These are phyloP conservation scores for Limnephilus auricula DNA, from an alignment of 2,888 invertebrate species.

Conservation along the genomic window DNA sequence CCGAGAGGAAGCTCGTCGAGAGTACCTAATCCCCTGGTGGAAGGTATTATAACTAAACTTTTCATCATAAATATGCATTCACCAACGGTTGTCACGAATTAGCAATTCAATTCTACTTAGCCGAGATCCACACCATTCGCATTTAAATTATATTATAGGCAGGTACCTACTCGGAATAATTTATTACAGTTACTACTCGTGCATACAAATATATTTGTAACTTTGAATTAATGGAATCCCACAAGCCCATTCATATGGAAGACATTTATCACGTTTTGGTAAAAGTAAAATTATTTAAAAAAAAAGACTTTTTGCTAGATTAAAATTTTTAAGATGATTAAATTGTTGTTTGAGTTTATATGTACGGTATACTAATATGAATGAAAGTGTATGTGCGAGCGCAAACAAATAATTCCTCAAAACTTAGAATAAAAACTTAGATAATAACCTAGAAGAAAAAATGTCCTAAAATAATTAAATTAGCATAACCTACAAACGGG, in stretches of 20 bases:
- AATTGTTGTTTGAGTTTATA: no score
- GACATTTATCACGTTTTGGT: neutral
- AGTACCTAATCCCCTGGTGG: neutral
- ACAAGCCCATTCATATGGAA: neutral
- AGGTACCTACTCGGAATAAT: neutral
- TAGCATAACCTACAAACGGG: no score
- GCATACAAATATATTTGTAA: neutral
- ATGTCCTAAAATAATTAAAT: no score
- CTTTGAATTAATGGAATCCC: neutral
- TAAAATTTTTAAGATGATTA: no score
- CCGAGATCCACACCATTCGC: neutral
- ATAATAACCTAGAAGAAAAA: no score
- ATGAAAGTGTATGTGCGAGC: no score
- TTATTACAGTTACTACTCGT: neutral
- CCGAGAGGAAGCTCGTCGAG: neutral
- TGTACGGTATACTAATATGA: no score
- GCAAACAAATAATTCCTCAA: no score
- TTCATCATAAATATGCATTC: slow-evolving; percentile 34
- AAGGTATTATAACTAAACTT: slow-evolving; percentile 12
- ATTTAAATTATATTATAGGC: neutral
- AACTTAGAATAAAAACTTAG: no score
- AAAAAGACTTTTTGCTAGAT: no score
- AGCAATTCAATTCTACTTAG: slow-evolving; percentile 25
- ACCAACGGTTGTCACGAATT: slow-evolving; percentile 20
- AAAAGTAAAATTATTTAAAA: no score